Conservation (phyloP, 1,140 invertebrate genomes). For the Grapholita molesta region DNA sequence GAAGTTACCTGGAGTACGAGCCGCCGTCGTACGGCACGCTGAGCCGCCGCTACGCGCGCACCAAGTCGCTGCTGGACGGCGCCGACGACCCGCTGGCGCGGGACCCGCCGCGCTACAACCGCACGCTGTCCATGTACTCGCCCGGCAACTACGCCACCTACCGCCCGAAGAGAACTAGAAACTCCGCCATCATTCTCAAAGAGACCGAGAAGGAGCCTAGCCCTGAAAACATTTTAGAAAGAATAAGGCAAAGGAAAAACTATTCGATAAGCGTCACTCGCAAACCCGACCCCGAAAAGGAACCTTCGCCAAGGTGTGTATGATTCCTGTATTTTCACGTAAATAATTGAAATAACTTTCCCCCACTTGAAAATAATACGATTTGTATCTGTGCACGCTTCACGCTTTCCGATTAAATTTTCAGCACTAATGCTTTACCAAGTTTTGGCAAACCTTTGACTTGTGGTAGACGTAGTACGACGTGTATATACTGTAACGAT, state of each 20-base stretch:
- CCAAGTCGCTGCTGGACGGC: constrained; percentile 69
- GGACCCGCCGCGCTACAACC: constrained; percentile 66
- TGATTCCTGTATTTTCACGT: constrained; percentile 56
- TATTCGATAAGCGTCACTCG: constrained; percentile 71
- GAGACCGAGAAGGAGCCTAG: constrained; percentile 71
- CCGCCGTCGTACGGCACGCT: constrained; percentile 56
- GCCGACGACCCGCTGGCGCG: constrained; percentile 52
- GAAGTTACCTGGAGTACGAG: constrained; percentile 67
- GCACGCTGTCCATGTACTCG: constrained; percentile 70
- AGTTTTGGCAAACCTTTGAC: constrained; percentile 36
- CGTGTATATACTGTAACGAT: neutral
- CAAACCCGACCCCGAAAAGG: constrained; percentile 63
- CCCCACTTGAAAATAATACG: constrained; percentile 50
- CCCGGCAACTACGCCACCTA: constrained; percentile 75
- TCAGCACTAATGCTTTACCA: constrained; percentile 72
- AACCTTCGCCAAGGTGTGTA: constrained; percentile 70
- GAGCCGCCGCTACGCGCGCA: constrained; percentile 60
- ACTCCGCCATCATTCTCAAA: constrained; percentile 73
- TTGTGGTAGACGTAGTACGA: neutral
- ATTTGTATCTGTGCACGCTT: constrained; percentile 75
- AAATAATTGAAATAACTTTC: constrained; percentile 73
- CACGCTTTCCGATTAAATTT: constrained; percentile 68
- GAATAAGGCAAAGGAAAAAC: constrained; percentile 72
- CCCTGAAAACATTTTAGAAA: constrained; percentile 74
- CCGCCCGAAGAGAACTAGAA: constrained; percentile 69